These are phyloP conservation scores for Rostratula benghalensis DNA, from an alignment of 2,113 vertebrate genomes.

Conservation along the genomic window DNA sequence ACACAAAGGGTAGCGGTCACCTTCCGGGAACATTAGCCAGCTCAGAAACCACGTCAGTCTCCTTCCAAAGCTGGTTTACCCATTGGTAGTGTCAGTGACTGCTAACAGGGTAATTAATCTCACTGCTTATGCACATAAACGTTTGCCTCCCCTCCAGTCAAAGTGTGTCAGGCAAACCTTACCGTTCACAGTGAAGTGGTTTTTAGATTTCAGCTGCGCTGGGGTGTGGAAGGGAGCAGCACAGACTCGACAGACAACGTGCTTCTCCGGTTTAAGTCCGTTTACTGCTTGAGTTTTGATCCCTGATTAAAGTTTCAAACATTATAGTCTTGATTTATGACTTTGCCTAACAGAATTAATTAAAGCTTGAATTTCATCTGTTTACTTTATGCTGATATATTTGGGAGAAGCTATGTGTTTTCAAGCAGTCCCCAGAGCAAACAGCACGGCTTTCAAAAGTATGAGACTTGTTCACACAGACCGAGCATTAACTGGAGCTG, in stretches of 20 bases:
- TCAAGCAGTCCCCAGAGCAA: neutral
- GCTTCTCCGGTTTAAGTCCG: neutral
- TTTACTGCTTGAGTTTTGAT: neutral
- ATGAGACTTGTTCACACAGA: neutral
- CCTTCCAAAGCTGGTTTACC: neutral
- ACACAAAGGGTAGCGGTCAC: neutral
- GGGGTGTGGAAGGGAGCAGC: neutral
- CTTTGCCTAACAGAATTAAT: neutral
- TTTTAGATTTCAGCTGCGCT: neutral
- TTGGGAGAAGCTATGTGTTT: conserved; percentile 17
- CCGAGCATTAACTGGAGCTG: neutral
- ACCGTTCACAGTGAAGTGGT: neutral
- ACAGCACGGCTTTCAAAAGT: neutral
- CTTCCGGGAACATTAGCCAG: neutral
- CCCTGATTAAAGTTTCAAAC: neutral
- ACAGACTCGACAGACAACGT: neutral
- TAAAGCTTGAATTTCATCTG: neutral
- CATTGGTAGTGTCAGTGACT: neutral
- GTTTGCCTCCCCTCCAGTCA: neutral
- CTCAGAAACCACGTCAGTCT: neutral
- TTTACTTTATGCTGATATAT: neutral
- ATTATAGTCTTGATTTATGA: neutral
- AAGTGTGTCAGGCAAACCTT: neutral
- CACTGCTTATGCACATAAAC: neutral
- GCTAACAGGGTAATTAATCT: neutral